phyloP scores from a whole-genome alignment of 2,113 vertebrate genomes.

The Lanius collurio region DNA sequence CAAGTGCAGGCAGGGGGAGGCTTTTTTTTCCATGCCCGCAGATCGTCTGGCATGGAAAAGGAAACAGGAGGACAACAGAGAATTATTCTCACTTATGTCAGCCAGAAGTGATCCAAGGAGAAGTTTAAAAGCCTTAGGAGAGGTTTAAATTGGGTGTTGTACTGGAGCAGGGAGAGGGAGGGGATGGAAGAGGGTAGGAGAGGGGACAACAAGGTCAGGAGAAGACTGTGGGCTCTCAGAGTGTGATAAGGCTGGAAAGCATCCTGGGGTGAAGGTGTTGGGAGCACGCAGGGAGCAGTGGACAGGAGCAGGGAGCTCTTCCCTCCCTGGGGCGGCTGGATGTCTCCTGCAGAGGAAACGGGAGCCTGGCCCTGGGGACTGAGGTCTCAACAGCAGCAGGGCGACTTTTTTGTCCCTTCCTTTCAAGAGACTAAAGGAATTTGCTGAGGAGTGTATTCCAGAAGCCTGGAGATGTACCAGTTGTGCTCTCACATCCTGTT shows the following conservation, averaged over 20 bases:
- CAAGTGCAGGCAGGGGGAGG: not conserved
- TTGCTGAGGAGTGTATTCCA: constrained; percentile 5
- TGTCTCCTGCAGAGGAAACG: not conserved
- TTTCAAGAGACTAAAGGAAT: not conserved
- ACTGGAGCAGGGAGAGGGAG: not conserved
- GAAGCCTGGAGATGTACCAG: not conserved
- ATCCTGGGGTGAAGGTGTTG: not conserved
- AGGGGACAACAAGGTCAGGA: not conserved
- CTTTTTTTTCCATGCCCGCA: not conserved
- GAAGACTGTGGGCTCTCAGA: not conserved
- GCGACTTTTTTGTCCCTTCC: not conserved
- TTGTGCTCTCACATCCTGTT: not conserved
- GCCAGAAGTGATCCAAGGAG: not conserved
- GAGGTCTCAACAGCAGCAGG: not conserved
- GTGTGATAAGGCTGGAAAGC: not conserved
- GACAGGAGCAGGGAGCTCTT: not conserved
- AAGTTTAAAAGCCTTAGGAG: not conserved
- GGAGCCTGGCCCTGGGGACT: not conserved
- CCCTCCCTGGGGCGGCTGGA: not conserved
- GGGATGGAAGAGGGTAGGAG: not conserved
- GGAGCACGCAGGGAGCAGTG: accelerated
- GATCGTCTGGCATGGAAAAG: not conserved
- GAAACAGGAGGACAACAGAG: not conserved
- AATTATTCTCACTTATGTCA: not conserved
- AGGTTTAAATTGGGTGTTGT: not conserved